Percentiles rank a stretch among this genome's conserved stretches.
phyloP scores from a whole-genome alignment of 2,888 invertebrate genomes.

The Mesorhabditis sp. region DNA sequence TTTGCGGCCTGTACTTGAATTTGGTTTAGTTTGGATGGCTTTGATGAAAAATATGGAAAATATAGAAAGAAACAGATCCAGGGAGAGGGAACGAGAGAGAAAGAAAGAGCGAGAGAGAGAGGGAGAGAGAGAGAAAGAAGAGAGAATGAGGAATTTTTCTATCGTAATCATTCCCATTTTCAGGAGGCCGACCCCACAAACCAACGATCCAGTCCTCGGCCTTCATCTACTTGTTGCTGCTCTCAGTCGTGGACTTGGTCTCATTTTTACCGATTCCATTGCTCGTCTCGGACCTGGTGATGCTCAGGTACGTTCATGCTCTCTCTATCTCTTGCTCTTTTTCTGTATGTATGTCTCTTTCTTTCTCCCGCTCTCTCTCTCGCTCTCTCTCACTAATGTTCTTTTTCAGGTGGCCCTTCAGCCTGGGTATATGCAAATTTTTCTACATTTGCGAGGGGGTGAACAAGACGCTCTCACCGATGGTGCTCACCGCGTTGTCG shows the following conservation, averaged over 20 bases:
- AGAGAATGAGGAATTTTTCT: no score
- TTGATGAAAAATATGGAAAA: no score
- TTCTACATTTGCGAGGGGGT: conserved; percentile 47
- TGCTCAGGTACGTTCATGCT: conserved; percentile 24
- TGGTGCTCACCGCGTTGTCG: conserved; percentile 50
- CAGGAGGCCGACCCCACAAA: conserved; percentile 22
- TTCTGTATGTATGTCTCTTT: no score
- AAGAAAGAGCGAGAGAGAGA: no score
- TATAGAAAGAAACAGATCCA: no score
- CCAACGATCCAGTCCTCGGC: conserved; percentile 48
- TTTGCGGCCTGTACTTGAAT: no score
- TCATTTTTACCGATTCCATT: conserved; percentile 51
- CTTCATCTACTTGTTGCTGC: conserved; percentile 50
- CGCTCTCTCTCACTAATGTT: neutral
- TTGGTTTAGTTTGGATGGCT: no score
- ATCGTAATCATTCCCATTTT: neutral
- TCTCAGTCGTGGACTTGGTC: conserved; percentile 52
- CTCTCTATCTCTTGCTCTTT: no score
- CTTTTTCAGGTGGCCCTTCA: conserved; percentile 35
- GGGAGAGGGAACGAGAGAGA: no score
- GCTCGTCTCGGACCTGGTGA: conserved; percentile 45
- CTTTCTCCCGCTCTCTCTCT: no score
- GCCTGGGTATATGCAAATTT: conserved; percentile 37
- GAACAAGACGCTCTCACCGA: conserved; percentile 53
- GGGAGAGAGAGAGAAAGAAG: no score